Evolutionary conservation across 2,797 vertebrate species (phyloP).

Genomic region (Furcifer pardalis): DNA sequence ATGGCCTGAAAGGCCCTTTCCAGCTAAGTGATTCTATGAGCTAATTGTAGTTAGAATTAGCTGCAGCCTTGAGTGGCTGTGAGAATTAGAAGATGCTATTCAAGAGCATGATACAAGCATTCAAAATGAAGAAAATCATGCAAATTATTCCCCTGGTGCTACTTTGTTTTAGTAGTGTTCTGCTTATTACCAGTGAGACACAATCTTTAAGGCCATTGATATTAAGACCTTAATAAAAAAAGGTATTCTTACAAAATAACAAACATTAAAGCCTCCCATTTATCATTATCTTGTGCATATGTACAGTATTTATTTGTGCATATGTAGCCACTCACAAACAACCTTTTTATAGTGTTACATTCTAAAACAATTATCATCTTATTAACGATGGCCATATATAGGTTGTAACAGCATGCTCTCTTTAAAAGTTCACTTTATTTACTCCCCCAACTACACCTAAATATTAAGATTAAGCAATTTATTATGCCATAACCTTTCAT

Average conservation of each 20-base stretch:
- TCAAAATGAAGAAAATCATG: background rate
- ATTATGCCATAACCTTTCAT: background rate
- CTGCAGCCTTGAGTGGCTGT: background rate
- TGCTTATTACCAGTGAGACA: background rate
- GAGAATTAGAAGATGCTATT: background rate
- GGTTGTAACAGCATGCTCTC: background rate
- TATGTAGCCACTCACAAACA: background rate
- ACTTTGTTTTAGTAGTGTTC: background rate
- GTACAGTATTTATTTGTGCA: too few species aligned
- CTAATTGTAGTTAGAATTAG: background rate
- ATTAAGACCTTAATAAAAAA: background rate
- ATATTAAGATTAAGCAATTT: background rate
- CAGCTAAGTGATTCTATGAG: too few species aligned
- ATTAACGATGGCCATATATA: background rate
- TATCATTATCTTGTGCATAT: background rate
- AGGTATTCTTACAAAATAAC: background rate
- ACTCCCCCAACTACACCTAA: background rate
- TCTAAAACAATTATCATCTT: background rate
- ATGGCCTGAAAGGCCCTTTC: too few species aligned
- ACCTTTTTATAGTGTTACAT: background rate
- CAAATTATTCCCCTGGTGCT: background rate
- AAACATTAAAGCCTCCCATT: background rate
- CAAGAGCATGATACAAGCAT: background rate
- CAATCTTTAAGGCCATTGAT: background rate
- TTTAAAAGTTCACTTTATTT: background rate